Conservation (phyloP, 2,113 vertebrate genomes). For the Phycodurus eques region DNA sequence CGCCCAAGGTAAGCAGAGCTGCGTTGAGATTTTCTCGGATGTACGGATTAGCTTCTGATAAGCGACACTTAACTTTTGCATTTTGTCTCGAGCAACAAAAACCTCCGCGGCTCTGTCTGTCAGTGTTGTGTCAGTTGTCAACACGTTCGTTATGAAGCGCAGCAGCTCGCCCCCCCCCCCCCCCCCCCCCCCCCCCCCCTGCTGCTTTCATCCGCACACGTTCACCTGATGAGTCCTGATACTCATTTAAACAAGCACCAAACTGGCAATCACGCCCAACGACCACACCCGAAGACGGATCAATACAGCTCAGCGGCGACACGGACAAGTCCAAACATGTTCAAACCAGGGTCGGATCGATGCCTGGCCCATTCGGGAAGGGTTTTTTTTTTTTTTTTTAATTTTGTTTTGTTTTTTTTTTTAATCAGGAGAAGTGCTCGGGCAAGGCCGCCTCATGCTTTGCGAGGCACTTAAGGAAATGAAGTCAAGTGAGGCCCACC, state of each 20-base stretch:
- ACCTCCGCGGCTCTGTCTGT: too few species aligned
- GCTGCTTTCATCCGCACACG: constrained; percentile 40
- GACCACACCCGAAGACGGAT: constrained; percentile 32
- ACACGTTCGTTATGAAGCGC: too few species aligned
- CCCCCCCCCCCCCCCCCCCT: constrained; percentile 46
- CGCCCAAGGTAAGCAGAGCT: background rate
- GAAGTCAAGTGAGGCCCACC: constrained; percentile 9
- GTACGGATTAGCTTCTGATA: too few species aligned
- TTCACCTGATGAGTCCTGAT: constrained; percentile 12
- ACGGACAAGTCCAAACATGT: constrained; percentile 30
- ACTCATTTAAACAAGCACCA: constrained; percentile 3
- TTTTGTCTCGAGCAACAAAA: too few species aligned
- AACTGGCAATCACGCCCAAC: constrained; percentile 22
- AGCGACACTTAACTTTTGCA: too few species aligned
- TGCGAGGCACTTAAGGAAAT: constrained; percentile 24
- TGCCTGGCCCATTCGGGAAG: constrained; percentile 33
- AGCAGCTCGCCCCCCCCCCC: constrained; percentile 36
- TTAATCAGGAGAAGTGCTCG: constrained; percentile 31
- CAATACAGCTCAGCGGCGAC: constrained; percentile 33
- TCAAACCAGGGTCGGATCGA: constrained; percentile 46
- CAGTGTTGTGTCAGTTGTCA: too few species aligned
- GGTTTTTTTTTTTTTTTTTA: background rate
- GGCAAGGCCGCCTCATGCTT: constrained; percentile 18
- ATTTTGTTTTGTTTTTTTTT: background rate
- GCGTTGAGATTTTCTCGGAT: background rate